phyloP scores from a whole-genome alignment of 2,113 vertebrate species.

The Sprattus sprattus region DNA sequence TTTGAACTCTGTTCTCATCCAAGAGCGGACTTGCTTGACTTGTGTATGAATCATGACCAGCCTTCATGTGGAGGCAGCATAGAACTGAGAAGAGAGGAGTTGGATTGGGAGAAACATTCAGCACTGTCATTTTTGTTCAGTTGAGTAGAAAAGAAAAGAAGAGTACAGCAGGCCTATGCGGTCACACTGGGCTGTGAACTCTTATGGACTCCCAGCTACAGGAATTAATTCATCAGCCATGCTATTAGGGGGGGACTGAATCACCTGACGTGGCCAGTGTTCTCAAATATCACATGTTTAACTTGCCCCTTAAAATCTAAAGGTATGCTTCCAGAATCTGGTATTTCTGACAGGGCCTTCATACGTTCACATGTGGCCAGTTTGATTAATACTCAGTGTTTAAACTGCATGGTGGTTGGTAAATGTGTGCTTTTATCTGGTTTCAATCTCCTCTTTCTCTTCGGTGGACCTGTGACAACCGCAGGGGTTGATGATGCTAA shows the following conservation, averaged over 20 bases:
- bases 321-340: not conserved
- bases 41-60: not conserved
- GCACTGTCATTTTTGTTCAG: not conserved
- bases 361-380: not conserved
- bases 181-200: not conserved
- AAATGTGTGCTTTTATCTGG: not conserved
- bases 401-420: slow-evolving; percentile 23
- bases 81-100: not conserved
- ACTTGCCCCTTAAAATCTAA: not conserved
- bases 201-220: not conserved
- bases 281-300: not conserved
- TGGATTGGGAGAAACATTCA: not conserved
- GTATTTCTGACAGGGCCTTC: not conserved
- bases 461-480: not conserved
- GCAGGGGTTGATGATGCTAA: not conserved
- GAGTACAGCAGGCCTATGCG: not conserved
- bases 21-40: not conserved
- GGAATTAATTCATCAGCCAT: not conserved
- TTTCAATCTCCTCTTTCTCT: not conserved
- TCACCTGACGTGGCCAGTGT: not conserved
- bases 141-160: not conserved
- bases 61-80: not conserved
- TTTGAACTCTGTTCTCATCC: not conserved
- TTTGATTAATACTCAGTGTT: not conserved
- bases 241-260: not conserved